Evolutionary conservation across 2,888 invertebrate genomes (phyloP).

Genomic region (Nephrotoma flavescens): DNA sequence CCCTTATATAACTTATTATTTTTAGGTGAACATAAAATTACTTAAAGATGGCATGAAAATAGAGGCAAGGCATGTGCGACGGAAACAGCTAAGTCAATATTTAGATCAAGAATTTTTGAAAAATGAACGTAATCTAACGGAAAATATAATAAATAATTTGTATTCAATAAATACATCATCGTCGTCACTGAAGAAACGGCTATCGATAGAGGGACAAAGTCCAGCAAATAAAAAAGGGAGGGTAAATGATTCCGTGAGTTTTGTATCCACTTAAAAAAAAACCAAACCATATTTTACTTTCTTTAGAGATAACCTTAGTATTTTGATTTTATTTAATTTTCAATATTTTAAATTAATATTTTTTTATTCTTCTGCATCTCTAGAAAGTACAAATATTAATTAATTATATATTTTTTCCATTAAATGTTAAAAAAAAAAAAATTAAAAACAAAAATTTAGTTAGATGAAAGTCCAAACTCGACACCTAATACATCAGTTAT

Average conservation of each 20-base stretch:
- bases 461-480: conserved; percentile 6
- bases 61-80: conserved; percentile 77
- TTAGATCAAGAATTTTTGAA: conserved; percentile 52
- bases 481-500: conserved; percentile 7
- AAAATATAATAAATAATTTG: conserved; percentile 26
- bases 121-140: conserved; percentile 52
- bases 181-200: conserved; percentile 26
- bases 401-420: neutral
- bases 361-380: neutral
- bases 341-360: neutral
- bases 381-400: neutral
- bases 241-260: conserved; percentile 27
- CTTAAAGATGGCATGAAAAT: conserved; percentile 61
- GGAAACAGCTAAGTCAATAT: conserved; percentile 60
- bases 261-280: neutral
- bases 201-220: conserved; percentile 26
- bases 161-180: conserved; percentile 18
- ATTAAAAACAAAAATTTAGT: neutral
- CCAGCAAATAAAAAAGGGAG: conserved; percentile 17
- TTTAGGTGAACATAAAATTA: conserved; percentile 42
- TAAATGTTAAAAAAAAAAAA: neutral
- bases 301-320: neutral
- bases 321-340: neutral
- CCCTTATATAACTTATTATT: conserved; percentile 9
- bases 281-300: neutral